These are phyloP conservation scores for Sciurus vulgaris DNA, from an alignment of 2,797 vertebrate species.

Conservation along the genomic window DNA sequence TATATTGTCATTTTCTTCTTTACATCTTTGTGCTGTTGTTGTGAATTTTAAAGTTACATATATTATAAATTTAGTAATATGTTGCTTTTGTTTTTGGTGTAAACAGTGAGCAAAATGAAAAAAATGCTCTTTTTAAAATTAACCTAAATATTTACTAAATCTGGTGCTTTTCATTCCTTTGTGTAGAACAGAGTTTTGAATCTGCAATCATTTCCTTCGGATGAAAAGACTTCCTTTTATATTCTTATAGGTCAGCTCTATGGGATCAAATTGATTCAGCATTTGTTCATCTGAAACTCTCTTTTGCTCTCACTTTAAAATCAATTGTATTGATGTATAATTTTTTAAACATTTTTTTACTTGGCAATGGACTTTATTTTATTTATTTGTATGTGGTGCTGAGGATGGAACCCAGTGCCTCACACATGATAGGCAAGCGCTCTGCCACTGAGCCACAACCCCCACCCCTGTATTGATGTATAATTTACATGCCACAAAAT, in stretches of 20 bases:
- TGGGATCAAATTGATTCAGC: neutral
- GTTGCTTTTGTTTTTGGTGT: neutral
- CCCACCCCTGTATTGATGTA: neutral
- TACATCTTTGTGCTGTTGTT: neutral
- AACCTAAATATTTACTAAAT: neutral
- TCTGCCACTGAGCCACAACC: too few relatives aligned
- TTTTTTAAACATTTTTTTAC: neutral
- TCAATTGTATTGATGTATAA: neutral
- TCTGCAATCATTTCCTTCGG: neutral
- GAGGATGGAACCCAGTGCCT: too few relatives aligned
- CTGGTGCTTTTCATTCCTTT: neutral
- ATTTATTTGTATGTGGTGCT: too few relatives aligned
- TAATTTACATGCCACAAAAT: neutral
- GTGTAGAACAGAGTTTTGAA: neutral
- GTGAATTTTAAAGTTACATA: neutral
- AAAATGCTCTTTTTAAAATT: neutral
- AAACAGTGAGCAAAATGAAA: neutral
- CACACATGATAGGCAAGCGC: too few relatives aligned
- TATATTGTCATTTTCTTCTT: neutral
- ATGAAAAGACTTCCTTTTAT: neutral
- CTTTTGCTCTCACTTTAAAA: constrained; percentile 28
- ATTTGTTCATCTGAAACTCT: neutral
- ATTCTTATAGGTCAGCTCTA: neutral
- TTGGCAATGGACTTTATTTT: too few relatives aligned
- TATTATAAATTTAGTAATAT: constrained; percentile 11